These are phyloP conservation scores for Typhlomys cinereus DNA, from an alignment of 2,113 vertebrate species.

Conservation along the genomic window DNA sequence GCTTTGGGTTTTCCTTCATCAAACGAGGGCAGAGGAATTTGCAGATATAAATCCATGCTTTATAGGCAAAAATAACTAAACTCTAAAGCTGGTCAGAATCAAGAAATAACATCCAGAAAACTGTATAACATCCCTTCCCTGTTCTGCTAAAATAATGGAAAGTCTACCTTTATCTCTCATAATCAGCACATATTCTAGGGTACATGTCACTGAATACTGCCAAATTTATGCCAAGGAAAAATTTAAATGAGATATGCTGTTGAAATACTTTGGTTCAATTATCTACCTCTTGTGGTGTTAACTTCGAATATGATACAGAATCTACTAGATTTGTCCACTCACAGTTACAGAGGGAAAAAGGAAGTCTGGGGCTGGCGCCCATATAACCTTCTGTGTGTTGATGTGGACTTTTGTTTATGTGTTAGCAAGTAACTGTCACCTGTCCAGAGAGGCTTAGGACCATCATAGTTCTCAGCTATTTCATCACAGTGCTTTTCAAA, in stretches of 20 bases:
- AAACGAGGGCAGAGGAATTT: neutral
- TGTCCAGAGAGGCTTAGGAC: neutral
- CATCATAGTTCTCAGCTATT: neutral
- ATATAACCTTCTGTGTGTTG: neutral
- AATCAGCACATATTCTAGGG: neutral
- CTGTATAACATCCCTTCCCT: neutral
- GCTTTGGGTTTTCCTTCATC: neutral
- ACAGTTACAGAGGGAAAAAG: neutral
- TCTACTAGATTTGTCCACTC: neutral
- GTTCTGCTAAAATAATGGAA: neutral
- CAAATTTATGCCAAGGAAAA: neutral
- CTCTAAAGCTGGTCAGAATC: neutral
- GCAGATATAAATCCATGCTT: neutral
- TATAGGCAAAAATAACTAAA: neutral
- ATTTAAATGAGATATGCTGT: neutral
- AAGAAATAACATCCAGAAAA: neutral
- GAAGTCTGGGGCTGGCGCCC: neutral
- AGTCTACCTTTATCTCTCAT: neutral
- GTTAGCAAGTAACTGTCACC: neutral
- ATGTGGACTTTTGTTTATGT: neutral
- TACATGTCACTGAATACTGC: neutral
- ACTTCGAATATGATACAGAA: neutral
- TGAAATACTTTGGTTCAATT: neutral
- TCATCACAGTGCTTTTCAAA: neutral
- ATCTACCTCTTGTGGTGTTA: neutral